These are phyloP conservation scores for Drosophila takahashii DNA, from an alignment of 1,140 invertebrate genomes.

Conservation along the genomic window DNA sequence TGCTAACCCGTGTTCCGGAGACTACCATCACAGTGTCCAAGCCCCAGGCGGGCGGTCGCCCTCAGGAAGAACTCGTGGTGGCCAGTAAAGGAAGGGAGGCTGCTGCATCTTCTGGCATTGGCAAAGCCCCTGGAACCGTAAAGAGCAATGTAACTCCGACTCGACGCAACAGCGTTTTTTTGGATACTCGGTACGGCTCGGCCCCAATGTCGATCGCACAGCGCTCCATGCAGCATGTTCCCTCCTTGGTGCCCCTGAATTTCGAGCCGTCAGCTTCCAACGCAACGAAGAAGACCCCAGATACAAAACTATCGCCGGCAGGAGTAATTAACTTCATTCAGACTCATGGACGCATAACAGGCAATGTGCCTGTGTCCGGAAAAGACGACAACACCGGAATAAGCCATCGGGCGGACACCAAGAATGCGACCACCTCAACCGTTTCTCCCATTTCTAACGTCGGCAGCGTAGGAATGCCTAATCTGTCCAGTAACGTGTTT, in stretches of 20 bases:
- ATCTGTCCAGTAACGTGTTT: slow-evolving; percentile 59
- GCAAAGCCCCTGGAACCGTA: slow-evolving; percentile 1
- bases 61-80: slow-evolving; percentile 18
- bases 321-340: slow-evolving; percentile 76
- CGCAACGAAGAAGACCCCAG: slow-evolving; percentile 22
- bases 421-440: background rate
- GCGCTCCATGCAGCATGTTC: slow-evolving; percentile 60
- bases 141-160: slow-evolving; percentile 15
- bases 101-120: background rate
- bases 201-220: slow-evolving; percentile 72
- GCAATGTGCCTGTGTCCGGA: slow-evolving; percentile 35
- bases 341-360: slow-evolving; percentile 67
- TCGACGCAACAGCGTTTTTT: slow-evolving; percentile 64
- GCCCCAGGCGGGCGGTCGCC: background rate
- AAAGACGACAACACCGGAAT: slow-evolving; percentile 2
- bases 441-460: background rate
- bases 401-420: background rate
- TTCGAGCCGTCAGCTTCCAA: slow-evolving; percentile 23
- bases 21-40: slow-evolving; percentile 25
- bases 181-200: slow-evolving; percentile 57
- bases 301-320: slow-evolving; percentile 55
- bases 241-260: slow-evolving; percentile 43
- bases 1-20: slow-evolving; percentile 39
- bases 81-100: slow-evolving; percentile 17
- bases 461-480: slow-evolving; percentile 28